phyloP scores from a whole-genome alignment of 2,888 invertebrate genomes.

The Enoplolaimus lenunculus region DNA sequence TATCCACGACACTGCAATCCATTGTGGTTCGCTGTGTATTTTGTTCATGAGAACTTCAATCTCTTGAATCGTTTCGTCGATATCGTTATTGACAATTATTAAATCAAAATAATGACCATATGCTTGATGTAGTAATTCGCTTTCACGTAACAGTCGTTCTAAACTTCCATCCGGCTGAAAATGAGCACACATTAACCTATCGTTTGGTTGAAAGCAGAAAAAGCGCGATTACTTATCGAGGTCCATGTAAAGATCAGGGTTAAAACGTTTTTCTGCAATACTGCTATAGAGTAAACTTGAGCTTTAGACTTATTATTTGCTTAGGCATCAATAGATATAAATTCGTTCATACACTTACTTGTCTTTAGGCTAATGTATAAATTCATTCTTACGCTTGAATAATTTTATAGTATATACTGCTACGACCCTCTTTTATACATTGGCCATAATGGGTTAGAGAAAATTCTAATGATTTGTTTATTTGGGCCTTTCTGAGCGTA shows the following conservation, averaged over 20 bases:
- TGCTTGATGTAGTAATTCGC: slow-evolving; percentile 82
- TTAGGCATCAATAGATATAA: slow-evolving; percentile 17
- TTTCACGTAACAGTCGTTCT: slow-evolving; percentile 85
- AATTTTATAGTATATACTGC: too few relatives aligned
- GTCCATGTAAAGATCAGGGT: too few relatives aligned
- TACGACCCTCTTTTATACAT: too few relatives aligned
- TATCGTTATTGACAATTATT: slow-evolving; percentile 96
- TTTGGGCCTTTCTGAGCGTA: too few relatives aligned
- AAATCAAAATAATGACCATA: slow-evolving; percentile 98
- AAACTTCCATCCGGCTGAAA: slow-evolving; percentile 88
- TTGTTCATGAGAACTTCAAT: slow-evolving; percentile 46
- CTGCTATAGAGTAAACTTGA: too few relatives aligned
- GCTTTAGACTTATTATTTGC: neutral
- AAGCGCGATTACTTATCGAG: neutral
- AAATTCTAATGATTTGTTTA: too few relatives aligned
- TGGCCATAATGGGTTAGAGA: too few relatives aligned
- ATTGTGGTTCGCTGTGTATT: slow-evolving; percentile 37
- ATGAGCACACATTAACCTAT: slow-evolving; percentile 11
- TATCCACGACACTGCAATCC: slow-evolving; percentile 40
- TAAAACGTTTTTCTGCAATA: too few relatives aligned
- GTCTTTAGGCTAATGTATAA: too few relatives aligned
- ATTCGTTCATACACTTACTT: neutral
- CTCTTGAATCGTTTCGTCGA: slow-evolving; percentile 87
- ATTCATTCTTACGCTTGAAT: too few relatives aligned
- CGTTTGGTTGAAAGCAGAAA: neutral